These are phyloP conservation scores for Andrena trimmerana DNA, from an alignment of 2,888 invertebrate species.

Conservation along the genomic window DNA sequence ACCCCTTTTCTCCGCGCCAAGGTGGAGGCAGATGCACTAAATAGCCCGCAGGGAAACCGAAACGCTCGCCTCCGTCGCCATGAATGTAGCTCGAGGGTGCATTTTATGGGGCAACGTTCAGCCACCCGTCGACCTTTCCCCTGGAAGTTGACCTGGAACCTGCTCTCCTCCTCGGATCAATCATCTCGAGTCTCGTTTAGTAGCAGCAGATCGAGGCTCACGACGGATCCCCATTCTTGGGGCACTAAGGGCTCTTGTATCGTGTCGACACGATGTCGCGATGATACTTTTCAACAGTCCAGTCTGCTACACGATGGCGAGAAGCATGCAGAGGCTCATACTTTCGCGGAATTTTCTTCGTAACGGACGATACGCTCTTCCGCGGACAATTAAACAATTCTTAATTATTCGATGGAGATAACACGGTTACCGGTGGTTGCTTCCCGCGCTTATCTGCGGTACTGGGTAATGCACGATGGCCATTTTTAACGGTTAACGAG, in stretches of 20 bases:
- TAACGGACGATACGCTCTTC: conserved; percentile 48
- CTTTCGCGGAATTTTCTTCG: conserved; percentile 29
- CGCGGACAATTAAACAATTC: conserved; percentile 67
- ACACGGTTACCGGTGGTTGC: conserved; percentile 38
- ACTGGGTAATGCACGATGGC: conserved; percentile 45
- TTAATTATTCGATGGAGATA: conserved; percentile 71
- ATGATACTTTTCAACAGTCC: background rate
- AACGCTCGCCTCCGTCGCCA: conserved; percentile 66
- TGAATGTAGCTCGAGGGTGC: conserved; percentile 70
- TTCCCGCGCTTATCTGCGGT: conserved; percentile 50
- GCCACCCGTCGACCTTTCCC: conserved; percentile 44
- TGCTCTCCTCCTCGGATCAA: conserved; percentile 59
- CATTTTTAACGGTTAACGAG: conserved; percentile 59
- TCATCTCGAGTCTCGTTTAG: conserved; percentile 53
- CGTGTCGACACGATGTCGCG: conserved; percentile 17
- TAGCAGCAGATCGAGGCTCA: conserved; percentile 16
- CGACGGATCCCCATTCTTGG: conserved; percentile 11
- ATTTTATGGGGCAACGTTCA: conserved; percentile 70
- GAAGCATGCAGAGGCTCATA: background rate
- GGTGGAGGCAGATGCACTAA: conserved; percentile 82
- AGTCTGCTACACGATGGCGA: conserved; percentile 22
- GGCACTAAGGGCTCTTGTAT: background rate
- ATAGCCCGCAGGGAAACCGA: conserved; percentile 81
- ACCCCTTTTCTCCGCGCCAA: conserved; percentile 55
- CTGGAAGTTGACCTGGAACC: conserved; percentile 47